phyloP scores from a whole-genome alignment of 2,113 vertebrate genomes.

The Sphaerodactylus townsendi region DNA sequence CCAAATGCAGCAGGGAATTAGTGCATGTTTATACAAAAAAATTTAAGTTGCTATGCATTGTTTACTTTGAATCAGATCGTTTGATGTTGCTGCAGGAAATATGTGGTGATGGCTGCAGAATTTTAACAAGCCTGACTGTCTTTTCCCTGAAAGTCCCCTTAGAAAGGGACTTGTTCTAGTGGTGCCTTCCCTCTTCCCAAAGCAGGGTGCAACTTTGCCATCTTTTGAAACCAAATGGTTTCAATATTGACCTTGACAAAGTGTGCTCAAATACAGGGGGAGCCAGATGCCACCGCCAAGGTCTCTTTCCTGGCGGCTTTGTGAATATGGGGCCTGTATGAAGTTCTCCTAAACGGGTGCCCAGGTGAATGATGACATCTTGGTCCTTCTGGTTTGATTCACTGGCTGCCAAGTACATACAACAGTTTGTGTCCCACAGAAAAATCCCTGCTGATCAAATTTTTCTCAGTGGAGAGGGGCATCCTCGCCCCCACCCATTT shows the following conservation, averaged over 20 bases:
- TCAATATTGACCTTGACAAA: slow-evolving; percentile 22
- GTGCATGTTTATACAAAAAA: background rate
- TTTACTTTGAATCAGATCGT: background rate
- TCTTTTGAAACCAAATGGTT: background rate
- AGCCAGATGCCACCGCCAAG: slow-evolving; percentile 14
- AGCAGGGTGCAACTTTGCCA: slow-evolving; percentile 4
- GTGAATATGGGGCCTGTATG: slow-evolving; percentile 22
- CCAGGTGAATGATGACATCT: background rate
- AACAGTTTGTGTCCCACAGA: background rate
- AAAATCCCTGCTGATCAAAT: too few species aligned
- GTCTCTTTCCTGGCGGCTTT: slow-evolving; percentile 13
- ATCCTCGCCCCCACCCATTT: too few species aligned
- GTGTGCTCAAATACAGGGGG: background rate
- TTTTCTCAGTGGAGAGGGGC: too few species aligned
- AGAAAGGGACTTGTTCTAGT: background rate
- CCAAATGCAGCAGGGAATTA: background rate
- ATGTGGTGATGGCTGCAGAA: background rate
- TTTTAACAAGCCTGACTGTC: background rate
- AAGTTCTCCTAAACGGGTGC: background rate
- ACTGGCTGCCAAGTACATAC: background rate
- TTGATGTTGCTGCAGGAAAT: background rate
- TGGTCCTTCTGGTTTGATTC: background rate
- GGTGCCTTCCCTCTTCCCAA: background rate
- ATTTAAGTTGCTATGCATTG: background rate
- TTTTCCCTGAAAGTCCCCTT: background rate